A percentile compares a stretch with the other conserved stretches of the same genome.
Evolutionary conservation across 1,140 invertebrate genomes (phyloP).

Genomic region (Brachionus rotundiformis): DNA sequence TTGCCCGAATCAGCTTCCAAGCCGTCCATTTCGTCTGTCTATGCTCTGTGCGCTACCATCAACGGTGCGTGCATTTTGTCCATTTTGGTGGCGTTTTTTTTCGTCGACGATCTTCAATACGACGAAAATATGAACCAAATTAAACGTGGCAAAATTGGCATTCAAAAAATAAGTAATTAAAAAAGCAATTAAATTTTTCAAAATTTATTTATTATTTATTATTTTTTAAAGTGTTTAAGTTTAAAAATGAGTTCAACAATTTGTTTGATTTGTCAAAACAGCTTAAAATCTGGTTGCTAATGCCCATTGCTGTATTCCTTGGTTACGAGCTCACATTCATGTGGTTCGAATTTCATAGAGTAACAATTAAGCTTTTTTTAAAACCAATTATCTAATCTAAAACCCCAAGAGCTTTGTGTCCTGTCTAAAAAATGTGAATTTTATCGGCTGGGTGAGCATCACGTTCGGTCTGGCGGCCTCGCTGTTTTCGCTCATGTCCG

Average conservation of each 20-base stretch:
- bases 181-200: background rate
- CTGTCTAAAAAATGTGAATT: constrained; percentile 25
- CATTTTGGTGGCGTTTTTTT: constrained; percentile 22
- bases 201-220: background rate
- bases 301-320: constrained; percentile 2
- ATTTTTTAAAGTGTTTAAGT: constrained; percentile 18
- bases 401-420: constrained; percentile 6
- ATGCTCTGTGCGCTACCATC: background rate
- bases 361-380: background rate
- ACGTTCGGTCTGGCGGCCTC: constrained; percentile 17
- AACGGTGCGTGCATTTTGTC: constrained; percentile 16
- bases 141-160: background rate
- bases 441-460: constrained; percentile 34
- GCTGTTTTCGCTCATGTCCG: background rate
- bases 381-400: background rate
- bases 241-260: constrained; percentile 29
- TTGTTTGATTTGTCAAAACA: background rate
- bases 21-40: constrained; percentile 3
- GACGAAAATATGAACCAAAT: constrained; percentile 23
- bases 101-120: constrained; percentile 16
- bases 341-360: constrained; percentile 45
- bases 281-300: constrained; percentile 18
- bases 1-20: background rate
- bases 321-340: constrained; percentile 43
- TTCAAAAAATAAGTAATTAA: constrained; percentile 23